Base-by-base conservation (phyloP, 2,113 vertebrate genomes). In the Elachura formosa region DNA sequence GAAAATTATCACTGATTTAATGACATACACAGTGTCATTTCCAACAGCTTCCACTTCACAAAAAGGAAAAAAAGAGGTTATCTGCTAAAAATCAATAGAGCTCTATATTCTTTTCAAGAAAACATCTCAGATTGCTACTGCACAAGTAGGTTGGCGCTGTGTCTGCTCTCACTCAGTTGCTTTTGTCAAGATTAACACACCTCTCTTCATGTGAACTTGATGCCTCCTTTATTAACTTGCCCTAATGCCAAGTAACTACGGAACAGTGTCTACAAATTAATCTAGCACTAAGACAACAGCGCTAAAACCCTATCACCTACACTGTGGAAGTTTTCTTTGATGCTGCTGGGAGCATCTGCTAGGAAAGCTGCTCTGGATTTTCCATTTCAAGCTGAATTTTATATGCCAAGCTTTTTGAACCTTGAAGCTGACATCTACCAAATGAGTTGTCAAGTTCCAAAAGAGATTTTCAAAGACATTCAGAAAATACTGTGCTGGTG, bases 331-430 rank as follows among this genome's bases (percentile, higher is more conserved):
- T 56, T 78, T 78, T 68, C 49, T 77, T 34, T 40, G 43, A 93
- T 75, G 75, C 56, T 90, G 58, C 62, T 84, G 76, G 46, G 49
- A 90, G 91, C 71, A 87, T 84, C 89, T 95, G 87, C 59, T 85
- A 87, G 82, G 46, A 89, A 87, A 91, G 54, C 90, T 96, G 94
- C 63, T 84, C 84, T 83, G 84, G 46, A 62, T 96, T 91, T 92
- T 88, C 62, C 31, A 49, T 73, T 91, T 81, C 87, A 93, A 94
- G 66, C 10, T 48, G 84, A 84, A 94, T 95, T 91, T 87, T 45
- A 72, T 45, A 84, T 40, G 69, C 89, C 86, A 94, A 93, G 73
- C 54, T 89, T 92, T 89, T 61, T 79, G 80, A 94, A 94, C 62
- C 80, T 92, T 52, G 54, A 84, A 91, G 73, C 61, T 91, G 77